Evolutionary conservation across 2,113 vertebrate genomes (phyloP).

Genomic region (Pomatorhinus ruficollis): DNA sequence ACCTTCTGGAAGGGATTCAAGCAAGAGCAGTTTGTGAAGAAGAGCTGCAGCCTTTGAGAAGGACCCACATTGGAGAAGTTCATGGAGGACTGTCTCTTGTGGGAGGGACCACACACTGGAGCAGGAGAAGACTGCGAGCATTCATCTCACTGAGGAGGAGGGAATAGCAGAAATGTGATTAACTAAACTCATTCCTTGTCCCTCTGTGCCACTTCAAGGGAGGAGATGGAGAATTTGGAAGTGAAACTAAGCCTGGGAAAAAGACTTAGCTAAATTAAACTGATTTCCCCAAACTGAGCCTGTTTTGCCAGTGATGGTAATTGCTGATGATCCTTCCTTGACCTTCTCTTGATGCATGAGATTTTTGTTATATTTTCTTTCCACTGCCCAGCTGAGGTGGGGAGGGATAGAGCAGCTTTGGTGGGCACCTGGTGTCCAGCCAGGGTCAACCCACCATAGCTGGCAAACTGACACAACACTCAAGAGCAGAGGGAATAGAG

Average conservation of each 20-base stretch:
- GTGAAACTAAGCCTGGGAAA: background rate
- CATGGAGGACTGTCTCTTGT: background rate
- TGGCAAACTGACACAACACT: background rate
- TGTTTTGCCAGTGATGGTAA: background rate
- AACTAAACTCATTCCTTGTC: background rate
- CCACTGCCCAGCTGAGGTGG: background rate
- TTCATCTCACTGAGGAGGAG: background rate
- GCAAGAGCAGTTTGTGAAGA: background rate
- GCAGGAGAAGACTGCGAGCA: background rate
- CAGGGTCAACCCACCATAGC: background rate
- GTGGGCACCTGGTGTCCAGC: background rate
- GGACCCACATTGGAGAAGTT: background rate
- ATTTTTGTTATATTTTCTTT: background rate
- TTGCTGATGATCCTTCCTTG: background rate
- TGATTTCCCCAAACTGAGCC: background rate
- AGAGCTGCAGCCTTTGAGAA: background rate
- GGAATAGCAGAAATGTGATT: background rate
- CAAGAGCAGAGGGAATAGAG: background rate
- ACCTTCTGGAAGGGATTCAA: background rate
- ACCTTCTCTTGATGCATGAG: background rate
- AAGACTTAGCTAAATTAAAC: background rate
- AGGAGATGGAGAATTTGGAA: background rate
- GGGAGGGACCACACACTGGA: background rate
- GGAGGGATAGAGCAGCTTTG: background rate
- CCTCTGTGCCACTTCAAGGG: fast-evolving